Evolutionary conservation across 2,113 vertebrate species (phyloP).

Genomic region (Nesogale talazaci): DNA sequence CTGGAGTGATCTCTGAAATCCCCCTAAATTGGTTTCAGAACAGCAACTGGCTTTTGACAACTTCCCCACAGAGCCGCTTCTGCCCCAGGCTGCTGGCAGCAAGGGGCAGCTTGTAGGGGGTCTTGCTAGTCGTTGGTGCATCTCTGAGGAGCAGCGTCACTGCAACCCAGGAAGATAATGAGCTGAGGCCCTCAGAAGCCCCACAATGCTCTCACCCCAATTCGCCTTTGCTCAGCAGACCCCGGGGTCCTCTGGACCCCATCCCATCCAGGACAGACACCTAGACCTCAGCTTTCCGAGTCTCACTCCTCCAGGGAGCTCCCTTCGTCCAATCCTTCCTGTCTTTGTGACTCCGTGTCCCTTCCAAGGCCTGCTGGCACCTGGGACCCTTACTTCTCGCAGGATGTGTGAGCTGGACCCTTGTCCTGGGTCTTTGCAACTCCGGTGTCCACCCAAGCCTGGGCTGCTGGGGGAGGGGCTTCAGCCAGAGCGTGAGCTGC

Average conservation of each 20-base stretch:
- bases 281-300: neutral
- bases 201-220: neutral
- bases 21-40: slow-evolving; percentile 66
- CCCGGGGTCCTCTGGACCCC: too few species aligned
- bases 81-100: slow-evolving; percentile 6
- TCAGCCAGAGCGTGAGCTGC: neutral
- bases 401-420: neutral
- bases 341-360: neutral
- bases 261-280: neutral
- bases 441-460: neutral
- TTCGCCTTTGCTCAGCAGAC: neutral
- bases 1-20: slow-evolving; percentile 59
- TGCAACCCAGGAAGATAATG: neutral
- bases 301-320: neutral
- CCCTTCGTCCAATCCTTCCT: neutral
- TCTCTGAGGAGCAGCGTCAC: neutral
- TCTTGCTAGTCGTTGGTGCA: neutral
- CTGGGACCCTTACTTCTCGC: neutral
- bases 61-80: slow-evolving; percentile 23
- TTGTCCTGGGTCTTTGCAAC: fast-evolving
- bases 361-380: neutral
- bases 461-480: neutral
- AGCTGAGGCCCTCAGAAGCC: neutral
- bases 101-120: neutral
- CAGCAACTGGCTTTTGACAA: slow-evolving; percentile 69